Evolutionary conservation across 2,797 vertebrate genomes (phyloP).

Genomic region (Yasuhikotakia modesta): DNA sequence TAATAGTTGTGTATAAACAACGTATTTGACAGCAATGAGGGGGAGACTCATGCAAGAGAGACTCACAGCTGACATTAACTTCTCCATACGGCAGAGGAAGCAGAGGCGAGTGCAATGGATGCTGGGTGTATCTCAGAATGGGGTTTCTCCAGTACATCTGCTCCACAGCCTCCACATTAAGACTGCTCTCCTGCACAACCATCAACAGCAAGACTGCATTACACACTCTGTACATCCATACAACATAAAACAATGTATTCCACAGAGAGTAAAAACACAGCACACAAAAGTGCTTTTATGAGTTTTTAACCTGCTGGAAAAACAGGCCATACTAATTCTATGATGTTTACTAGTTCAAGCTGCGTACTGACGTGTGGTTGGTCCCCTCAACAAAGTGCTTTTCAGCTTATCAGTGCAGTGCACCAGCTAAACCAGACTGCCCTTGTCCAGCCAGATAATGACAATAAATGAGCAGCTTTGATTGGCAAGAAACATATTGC

Average conservation of each 20-base stretch:
- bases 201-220: conserved; percentile 27
- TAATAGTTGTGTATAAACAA: background rate
- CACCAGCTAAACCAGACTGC: background rate
- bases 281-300: conserved; percentile 20
- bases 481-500: no score
- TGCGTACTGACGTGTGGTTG: background rate
- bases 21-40: background rate
- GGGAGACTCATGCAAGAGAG: background rate
- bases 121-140: conserved; percentile 91
- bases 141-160: conserved; percentile 92
- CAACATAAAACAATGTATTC: background rate
- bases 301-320: background rate
- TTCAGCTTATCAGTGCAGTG: background rate
- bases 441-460: background rate
- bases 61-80: conserved; percentile 83
- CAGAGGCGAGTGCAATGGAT: conserved; percentile 90
- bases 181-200: conserved; percentile 83
- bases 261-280: conserved; percentile 9
- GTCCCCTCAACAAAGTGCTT: background rate
- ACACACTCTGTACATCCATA: conserved; percentile 8
- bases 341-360: background rate
- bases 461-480: no score
- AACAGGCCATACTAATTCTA: background rate
- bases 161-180: conserved; percentile 89
- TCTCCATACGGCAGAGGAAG: conserved; percentile 89